A percentile compares a stretch with the other conserved stretches of the same genome.
phyloP scores from a whole-genome alignment of 2,113 vertebrate species.

The Formicarius rufipectus region DNA sequence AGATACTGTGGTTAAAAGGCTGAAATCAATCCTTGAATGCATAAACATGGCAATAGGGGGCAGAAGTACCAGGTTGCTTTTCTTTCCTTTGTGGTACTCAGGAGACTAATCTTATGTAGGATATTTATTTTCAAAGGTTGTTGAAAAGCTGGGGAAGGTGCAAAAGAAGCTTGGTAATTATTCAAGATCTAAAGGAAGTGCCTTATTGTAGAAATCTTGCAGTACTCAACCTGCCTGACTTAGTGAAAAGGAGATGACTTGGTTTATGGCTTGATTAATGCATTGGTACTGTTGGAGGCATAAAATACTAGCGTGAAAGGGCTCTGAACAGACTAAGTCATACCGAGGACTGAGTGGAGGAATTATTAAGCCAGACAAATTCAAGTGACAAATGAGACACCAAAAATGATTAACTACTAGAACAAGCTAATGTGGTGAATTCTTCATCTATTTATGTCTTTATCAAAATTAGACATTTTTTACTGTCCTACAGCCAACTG shows the following conservation, averaged over 20 bases:
- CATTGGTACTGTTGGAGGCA: neutral
- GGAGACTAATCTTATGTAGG: neutral
- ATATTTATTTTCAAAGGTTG: conserved; percentile 26
- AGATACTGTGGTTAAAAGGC: conserved; percentile 6
- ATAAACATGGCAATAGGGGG: neutral
- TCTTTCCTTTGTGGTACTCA: neutral
- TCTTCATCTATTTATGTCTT: conserved; percentile 4
- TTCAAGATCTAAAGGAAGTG: neutral
- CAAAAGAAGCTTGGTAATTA: neutral
- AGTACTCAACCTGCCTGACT: neutral
- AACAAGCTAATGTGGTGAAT: conserved; percentile 7
- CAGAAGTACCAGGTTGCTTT: neutral
- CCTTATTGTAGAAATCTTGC: neutral
- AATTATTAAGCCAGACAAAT: conserved; percentile 27
- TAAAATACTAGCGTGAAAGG: neutral
- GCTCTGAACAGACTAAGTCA: neutral
- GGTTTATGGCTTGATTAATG: conserved; percentile 40
- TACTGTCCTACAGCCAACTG: neutral
- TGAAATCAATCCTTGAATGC: conserved; percentile 29
- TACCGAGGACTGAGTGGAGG: neutral
- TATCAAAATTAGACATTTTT: neutral
- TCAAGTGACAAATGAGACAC: conserved; percentile 31
- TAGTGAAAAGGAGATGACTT: neutral
- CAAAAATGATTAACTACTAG: neutral
- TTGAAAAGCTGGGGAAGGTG: neutral